These are phyloP conservation scores for Nasonia oneida DNA, from an alignment of 2,888 invertebrate species.

Conservation along the genomic window DNA sequence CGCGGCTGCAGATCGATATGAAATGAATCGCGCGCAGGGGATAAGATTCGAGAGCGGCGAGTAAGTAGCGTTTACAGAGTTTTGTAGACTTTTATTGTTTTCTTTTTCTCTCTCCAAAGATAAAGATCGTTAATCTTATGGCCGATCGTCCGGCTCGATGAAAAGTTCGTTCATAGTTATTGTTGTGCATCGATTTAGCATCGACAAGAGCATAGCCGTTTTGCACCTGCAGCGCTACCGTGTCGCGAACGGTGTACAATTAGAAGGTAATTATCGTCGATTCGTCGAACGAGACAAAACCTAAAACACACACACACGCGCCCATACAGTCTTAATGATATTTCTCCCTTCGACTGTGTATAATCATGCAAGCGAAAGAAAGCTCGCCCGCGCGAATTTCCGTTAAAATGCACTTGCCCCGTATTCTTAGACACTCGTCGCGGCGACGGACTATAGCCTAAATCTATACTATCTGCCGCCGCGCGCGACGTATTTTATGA, in stretches of 20 bases:
- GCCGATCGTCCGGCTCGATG: background rate
- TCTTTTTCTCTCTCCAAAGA: background rate
- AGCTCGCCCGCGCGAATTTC: background rate
- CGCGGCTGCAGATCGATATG: slow-evolving; percentile 29
- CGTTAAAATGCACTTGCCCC: background rate
- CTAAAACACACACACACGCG: background rate
- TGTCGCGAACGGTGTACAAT: background rate
- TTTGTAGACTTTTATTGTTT: background rate
- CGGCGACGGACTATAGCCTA: background rate
- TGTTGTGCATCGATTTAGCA: too few species aligned
- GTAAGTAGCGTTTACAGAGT: background rate
- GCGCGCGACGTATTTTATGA: background rate
- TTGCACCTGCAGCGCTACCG: background rate
- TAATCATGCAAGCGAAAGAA: slow-evolving; percentile 33
- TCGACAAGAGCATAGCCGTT: background rate
- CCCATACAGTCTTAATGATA: slow-evolving; percentile 29
- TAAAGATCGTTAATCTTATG: background rate
- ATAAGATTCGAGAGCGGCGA: slow-evolving; percentile 48
- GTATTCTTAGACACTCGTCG: background rate
- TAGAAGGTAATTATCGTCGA: background rate
- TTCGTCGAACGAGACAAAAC: slow-evolving; percentile 30
- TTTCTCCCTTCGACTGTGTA: background rate
- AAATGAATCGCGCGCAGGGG: background rate
- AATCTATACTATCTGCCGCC: background rate
- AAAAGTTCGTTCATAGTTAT: background rate